A percentile compares a stretch with the other conserved stretches of the same genome.
These are phyloP conservation scores for Aix galericulata DNA, from an alignment of 2,113 vertebrate genomes.

Conservation along the genomic window DNA sequence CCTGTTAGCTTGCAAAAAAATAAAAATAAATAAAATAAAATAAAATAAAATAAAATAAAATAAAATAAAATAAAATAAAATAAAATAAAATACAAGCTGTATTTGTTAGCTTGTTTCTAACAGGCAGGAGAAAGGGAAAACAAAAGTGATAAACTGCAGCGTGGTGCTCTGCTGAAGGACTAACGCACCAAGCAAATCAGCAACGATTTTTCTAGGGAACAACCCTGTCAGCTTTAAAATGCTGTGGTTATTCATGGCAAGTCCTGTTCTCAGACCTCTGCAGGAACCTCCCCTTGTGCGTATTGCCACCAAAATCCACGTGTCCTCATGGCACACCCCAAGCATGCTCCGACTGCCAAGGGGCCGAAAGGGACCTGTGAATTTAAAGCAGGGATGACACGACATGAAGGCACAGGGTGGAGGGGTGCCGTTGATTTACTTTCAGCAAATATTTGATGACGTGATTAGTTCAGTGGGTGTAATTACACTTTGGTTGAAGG, in stretches of 20 bases:
- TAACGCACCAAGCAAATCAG: neutral
- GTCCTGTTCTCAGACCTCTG: neutral
- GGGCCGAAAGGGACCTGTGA: neutral
- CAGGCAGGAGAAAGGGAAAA: neutral
- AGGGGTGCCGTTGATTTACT: neutral
- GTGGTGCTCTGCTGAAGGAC: neutral
- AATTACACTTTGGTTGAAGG: neutral
- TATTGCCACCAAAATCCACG: neutral
- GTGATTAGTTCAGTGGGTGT: neutral
- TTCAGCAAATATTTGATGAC: conserved; percentile 30
- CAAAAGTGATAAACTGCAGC: neutral
- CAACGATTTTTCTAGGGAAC: neutral
- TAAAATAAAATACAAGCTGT: neutral
- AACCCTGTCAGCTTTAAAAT: neutral
- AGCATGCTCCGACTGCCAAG: neutral
- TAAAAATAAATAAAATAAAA: no score
- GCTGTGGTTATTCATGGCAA: neutral
- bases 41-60: neutral
- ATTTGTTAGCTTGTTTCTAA: neutral
- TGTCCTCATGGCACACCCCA: neutral
- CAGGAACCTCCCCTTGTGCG: neutral
- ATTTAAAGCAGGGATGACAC: neutral
- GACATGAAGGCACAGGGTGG: neutral
- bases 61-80: no score
- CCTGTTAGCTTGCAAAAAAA: neutral